Conservation (phyloP, 2,113 vertebrate species). For the Melozone crissalis region DNA sequence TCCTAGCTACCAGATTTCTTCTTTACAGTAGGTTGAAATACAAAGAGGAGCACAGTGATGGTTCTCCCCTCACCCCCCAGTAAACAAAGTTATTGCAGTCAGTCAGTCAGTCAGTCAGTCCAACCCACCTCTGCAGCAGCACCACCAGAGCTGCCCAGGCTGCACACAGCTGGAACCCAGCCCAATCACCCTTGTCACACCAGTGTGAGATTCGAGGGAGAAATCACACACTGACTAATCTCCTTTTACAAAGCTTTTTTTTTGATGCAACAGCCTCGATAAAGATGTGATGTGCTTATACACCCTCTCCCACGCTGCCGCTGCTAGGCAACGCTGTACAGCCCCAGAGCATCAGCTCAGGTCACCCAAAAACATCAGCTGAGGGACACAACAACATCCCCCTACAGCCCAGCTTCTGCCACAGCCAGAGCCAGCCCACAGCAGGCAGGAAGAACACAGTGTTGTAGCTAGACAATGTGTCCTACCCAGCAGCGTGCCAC, state of each 20-base stretch:
- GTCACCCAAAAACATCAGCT: neutral
- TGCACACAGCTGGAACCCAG: neutral
- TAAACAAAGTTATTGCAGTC: constrained; percentile 59
- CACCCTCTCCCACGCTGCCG: neutral
- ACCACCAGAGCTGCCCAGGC: neutral
- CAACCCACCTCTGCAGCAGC: neutral
- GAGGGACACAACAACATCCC: fast-evolving
- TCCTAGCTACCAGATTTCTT: constrained; percentile 26
- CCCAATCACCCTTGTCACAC: neutral
- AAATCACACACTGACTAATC: constrained; percentile 23
- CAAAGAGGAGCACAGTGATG: constrained; percentile 50
- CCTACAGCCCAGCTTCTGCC: neutral
- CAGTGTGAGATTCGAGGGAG: neutral
- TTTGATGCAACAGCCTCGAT: neutral
- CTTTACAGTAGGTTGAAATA: constrained; percentile 49
- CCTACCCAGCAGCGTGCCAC: neutral
- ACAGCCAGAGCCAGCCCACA: neutral
- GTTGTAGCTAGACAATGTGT: neutral
- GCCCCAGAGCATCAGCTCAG: neutral
- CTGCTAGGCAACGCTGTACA: neutral
- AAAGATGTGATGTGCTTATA: constrained; percentile 33
- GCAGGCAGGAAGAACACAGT: neutral
- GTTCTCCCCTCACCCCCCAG: neutral
- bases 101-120: neutral
- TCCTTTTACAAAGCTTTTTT: neutral